Conservation (phyloP, 2,888 invertebrate genomes). For the Dichetophora obliterata region DNA sequence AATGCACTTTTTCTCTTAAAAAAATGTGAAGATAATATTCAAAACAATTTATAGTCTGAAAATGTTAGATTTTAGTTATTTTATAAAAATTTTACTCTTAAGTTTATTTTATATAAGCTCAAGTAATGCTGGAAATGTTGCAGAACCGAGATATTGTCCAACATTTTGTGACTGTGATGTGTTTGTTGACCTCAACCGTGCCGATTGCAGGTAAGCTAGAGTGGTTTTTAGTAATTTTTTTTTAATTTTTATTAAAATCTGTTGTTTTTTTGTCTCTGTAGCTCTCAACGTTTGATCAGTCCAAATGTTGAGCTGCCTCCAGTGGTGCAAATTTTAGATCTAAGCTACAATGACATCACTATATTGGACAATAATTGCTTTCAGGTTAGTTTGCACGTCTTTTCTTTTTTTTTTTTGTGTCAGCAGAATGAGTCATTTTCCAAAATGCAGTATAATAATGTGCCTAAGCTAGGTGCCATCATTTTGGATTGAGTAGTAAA, state of each 20-base stretch:
- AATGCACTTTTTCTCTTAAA: not conserved
- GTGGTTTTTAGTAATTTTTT: not conserved
- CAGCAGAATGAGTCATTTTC: not conserved
- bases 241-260: not conserved
- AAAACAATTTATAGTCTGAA: not conserved
- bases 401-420: too few species aligned
- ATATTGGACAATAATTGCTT: slow-evolving; percentile 75
- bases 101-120: not conserved
- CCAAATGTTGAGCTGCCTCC: slow-evolving; percentile 74
- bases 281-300: slow-evolving; percentile 74
- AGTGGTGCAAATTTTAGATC: slow-evolving; percentile 74
- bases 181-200: slow-evolving; percentile 61
- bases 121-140: not conserved
- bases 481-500: not conserved
- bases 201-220: slow-evolving; percentile 64
- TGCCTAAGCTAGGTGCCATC: too few species aligned
- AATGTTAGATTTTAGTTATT: not conserved
- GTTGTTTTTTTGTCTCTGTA: slow-evolving; percentile 48
- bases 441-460: not conserved
- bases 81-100: not conserved
- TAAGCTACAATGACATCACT: slow-evolving; percentile 75
- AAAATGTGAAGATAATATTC: not conserved
- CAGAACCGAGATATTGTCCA: slow-evolving; percentile 58
- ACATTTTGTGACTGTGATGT: slow-evolving; percentile 64
- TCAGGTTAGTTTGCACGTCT: slow-evolving; percentile 70